Evolutionary conservation across 2,797 vertebrate genomes (phyloP).

Genomic region (Cossypha caffra): DNA sequence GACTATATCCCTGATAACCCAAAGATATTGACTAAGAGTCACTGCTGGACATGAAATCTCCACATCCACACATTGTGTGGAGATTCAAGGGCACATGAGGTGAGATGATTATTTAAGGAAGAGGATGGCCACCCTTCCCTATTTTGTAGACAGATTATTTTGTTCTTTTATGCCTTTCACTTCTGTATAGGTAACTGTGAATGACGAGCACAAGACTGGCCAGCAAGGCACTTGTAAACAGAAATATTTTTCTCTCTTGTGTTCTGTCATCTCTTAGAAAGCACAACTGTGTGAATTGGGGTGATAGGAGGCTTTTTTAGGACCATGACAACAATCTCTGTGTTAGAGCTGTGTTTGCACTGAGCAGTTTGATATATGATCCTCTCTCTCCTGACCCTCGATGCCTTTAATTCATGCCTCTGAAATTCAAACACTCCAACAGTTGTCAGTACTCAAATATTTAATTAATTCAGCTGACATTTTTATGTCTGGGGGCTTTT

Average conservation of each 20-base stretch:
- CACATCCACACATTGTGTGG: rapidly evolving
- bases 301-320: background rate
- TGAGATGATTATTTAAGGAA: background rate
- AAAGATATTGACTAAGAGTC: background rate
- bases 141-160: background rate
- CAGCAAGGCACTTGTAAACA: background rate
- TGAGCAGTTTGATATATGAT: constrained; percentile 43
- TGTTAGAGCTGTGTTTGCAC: background rate
- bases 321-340: background rate
- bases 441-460: constrained; percentile 54
- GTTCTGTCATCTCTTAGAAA: background rate
- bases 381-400: background rate
- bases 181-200: background rate
- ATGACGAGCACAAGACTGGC: background rate
- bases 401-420: constrained; percentile 35
- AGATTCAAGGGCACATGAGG: background rate
- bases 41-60: background rate
- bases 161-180: background rate
- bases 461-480: constrained; percentile 85
- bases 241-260: background rate
- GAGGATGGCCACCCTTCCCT: background rate
- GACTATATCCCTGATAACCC: background rate
- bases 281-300: background rate
- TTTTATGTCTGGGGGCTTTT: constrained; percentile 54
- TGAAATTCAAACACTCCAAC: constrained; percentile 11